A percentile compares a stretch with the other conserved stretches of the same genome.
Conservation (phyloP, 64 coral and sea anemone genomes). For the Cladopsammia gracilis region DNA sequence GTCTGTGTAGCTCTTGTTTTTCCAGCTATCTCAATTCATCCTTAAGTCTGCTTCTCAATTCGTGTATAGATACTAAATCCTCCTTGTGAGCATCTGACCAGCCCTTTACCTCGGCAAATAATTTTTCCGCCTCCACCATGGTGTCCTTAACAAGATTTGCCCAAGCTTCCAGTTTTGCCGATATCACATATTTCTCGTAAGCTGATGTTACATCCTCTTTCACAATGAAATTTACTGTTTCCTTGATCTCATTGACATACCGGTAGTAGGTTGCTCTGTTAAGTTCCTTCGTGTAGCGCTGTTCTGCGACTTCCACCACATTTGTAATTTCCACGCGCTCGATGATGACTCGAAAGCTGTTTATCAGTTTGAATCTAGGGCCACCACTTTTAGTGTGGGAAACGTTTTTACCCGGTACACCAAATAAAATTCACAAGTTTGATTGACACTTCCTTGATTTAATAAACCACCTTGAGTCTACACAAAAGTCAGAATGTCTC, state of each 20-base stretch:
- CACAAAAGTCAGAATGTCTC: too few species aligned
- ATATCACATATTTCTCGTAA: constrained; percentile 22
- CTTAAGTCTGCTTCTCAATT: constrained; percentile 7
- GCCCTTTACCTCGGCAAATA: constrained; percentile 28
- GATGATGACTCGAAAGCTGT: too few species aligned
- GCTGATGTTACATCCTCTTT: constrained; percentile 25
- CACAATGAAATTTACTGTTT: background rate
- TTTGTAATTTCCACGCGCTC: background rate
- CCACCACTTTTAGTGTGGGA: constrained; percentile 41
- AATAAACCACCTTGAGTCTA: too few species aligned
- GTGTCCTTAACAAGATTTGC: constrained; percentile 22
- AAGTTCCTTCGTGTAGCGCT: constrained; percentile 11
- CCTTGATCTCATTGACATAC: background rate
- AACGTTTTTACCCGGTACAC: background rate
- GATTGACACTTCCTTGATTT: too few species aligned
- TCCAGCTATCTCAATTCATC: constrained; percentile 47
- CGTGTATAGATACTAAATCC: constrained; percentile 3
- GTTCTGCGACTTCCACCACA: constrained; percentile 21
- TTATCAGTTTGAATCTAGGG: background rate
- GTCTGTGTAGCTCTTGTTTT: background rate
- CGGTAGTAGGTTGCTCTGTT: constrained; percentile 26
- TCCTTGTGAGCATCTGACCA: background rate
- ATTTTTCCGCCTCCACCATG: constrained; percentile 25
- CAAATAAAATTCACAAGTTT: too few species aligned
- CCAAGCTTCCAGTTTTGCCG: constrained; percentile 13